Evolutionary conservation across 2,113 vertebrate species (phyloP).

Genomic region (Pedetes capensis): DNA sequence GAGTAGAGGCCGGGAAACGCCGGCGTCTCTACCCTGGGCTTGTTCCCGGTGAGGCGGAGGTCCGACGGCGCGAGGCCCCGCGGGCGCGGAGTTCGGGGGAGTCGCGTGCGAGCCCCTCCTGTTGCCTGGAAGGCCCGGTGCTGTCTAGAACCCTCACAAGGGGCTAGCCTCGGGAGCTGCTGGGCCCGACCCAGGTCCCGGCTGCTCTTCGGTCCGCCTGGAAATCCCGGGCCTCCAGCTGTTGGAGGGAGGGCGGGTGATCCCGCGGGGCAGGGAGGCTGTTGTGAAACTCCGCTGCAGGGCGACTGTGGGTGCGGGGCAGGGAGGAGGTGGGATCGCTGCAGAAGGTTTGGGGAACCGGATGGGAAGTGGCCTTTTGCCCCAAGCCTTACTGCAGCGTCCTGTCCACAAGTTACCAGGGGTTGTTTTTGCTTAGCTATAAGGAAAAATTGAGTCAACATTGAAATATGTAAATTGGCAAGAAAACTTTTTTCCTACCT

Average conservation of each 20-base stretch:
- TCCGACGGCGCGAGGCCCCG: background rate
- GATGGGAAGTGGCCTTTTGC: background rate
- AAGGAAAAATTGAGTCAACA: background rate
- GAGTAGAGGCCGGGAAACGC: background rate
- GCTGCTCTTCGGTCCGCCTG: background rate
- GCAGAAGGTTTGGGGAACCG: background rate
- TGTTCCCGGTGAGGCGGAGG: background rate
- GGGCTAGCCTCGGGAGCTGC: background rate
- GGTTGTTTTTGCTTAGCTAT: background rate
- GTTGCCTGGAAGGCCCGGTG: background rate
- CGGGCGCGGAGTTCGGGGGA: background rate
- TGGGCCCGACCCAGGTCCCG: background rate
- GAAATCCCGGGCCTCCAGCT: conserved; percentile 45
- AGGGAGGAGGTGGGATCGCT: background rate
- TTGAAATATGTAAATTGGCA: background rate
- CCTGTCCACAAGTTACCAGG: background rate
- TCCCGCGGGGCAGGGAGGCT: background rate
- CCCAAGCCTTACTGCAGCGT: background rate
- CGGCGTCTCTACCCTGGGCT: background rate
- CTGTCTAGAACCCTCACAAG: background rate
- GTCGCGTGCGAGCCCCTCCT: background rate
- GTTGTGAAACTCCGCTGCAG: conserved; percentile 7
- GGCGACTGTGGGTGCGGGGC: background rate
- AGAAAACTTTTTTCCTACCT: conserved; percentile 32
- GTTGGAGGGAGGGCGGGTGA: background rate